Evolutionary conservation across 2,797 vertebrate species (phyloP), one percentile per base, ranked within the genome.

Genomic region (Sebastolobus altivelis): DNA sequence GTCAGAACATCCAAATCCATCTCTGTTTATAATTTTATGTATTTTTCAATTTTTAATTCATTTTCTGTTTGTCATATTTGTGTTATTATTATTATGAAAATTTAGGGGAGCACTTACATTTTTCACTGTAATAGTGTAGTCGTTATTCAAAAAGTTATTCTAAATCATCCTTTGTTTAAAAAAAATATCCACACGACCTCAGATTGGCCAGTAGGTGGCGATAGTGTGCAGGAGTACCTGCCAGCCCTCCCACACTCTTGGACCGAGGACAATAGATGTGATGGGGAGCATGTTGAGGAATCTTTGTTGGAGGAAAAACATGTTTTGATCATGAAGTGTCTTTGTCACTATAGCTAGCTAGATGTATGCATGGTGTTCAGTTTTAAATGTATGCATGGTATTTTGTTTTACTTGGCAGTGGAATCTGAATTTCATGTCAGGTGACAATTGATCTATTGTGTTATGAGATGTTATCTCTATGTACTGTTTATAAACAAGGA

Each of bases 231-330:
- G 77, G 10, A 77, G 40, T 46, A 49, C 61, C 63, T 56, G 58
- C 54, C 69, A 71, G 46, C 71, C 61, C 78, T 77, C 43, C 66
- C 70, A 67, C 67, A 37, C 66, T 40, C 60, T 58, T 43, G 67
- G 43, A 84, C 49, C 58, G 3, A 63, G 85, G 85, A 95, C 94
- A 94, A 94, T 90, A 78, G 89, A 79, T 59, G 27, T 60, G 75
- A 83, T 40, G 18, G 69, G 37, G 55, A 82, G 77, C 79, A 81
- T 93, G 94, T 90, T 86, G 90, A 92, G 93, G 93, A 93, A 93
- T 95, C 92, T 93, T 87, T 87, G 85, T 87, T 40, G 4, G 61
- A 59, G 65, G 86, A 86, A 94, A 94, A 94, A 94, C 93, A 94
- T 93, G 94, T 94, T 94, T 91, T 94, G 85, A 84, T 88, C 80